Evolutionary conservation across 1,140 invertebrate genomes (phyloP).

Genomic region (Galleria mellonella): DNA sequence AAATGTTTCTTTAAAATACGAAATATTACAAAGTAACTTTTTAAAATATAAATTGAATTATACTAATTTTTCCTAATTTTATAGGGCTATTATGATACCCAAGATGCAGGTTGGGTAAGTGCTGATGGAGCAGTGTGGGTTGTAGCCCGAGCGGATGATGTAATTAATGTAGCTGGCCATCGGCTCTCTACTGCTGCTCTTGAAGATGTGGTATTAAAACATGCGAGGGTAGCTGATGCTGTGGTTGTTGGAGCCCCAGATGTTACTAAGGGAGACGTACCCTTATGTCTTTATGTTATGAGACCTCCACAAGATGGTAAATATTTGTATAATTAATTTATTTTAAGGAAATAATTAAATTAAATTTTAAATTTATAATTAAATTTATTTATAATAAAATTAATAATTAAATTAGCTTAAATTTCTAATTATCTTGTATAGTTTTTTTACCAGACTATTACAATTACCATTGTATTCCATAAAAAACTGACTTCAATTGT

Average conservation of each 20-base stretch:
- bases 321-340: constrained; percentile 4
- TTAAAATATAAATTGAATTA: too few species aligned
- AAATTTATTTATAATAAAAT: too few species aligned
- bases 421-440: too few species aligned
- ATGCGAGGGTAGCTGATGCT: constrained; percentile 87
- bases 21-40: too few species aligned
- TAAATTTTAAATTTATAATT: too few species aligned
- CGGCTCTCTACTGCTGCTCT: constrained; percentile 90
- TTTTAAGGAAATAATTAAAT: background rate
- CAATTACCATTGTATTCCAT: too few species aligned
- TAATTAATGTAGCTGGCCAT: constrained; percentile 97
- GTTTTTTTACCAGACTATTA: too few species aligned
- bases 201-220: constrained; percentile 91
- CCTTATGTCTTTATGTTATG: constrained; percentile 89
- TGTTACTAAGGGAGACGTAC: constrained; percentile 90
- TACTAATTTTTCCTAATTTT: too few species aligned
- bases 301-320: constrained; percentile 74
- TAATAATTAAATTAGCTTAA: too few species aligned
- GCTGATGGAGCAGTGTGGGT: constrained; percentile 91
- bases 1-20: too few species aligned
- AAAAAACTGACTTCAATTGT: too few species aligned
- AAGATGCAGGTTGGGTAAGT: constrained; percentile 93
- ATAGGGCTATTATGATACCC: constrained; percentile 96
- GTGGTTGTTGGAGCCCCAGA: constrained; percentile 93
- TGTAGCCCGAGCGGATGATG: constrained; percentile 92